A percentile compares a stretch with the other conserved stretches of the same genome.
phyloP scores from a whole-genome alignment of 2,113 vertebrate genomes.

The Castor canadensis region DNA sequence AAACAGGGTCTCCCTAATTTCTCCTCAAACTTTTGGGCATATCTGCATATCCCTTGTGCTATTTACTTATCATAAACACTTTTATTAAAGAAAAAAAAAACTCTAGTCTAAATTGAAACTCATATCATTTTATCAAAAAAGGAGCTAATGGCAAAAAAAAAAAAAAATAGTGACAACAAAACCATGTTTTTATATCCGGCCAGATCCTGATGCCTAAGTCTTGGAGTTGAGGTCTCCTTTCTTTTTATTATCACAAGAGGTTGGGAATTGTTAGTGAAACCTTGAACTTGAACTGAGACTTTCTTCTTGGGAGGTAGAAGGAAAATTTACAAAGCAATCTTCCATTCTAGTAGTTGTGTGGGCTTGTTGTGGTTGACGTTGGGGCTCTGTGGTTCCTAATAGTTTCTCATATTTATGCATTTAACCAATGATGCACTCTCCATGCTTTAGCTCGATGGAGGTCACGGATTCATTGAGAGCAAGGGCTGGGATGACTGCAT shows the following conservation, averaged over 20 bases:
- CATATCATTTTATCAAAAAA: background rate
- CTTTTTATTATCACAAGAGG: background rate
- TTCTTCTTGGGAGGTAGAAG: background rate
- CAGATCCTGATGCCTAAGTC: background rate
- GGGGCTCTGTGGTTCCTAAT: background rate
- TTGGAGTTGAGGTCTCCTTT: background rate
- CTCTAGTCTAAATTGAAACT: background rate
- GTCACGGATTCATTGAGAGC: background rate
- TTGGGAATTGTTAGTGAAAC: background rate
- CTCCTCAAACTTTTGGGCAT: background rate
- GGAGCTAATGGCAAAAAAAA: background rate
- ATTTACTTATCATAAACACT: background rate
- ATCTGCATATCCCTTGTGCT: background rate
- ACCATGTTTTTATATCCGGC: background rate
- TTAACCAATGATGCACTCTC: rapidly evolving
- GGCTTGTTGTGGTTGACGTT: background rate
- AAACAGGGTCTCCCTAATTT: background rate
- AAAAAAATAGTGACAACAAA: background rate
- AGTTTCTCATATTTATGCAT: background rate
- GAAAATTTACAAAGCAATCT: background rate
- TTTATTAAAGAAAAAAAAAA: background rate
- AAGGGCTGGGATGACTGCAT: background rate
- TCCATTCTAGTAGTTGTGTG: background rate
- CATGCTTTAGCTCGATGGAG: background rate
- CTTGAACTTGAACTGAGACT: background rate